These are phyloP conservation scores for Hyperoodon ampullatus DNA, from an alignment of 2,113 vertebrate genomes.

Conservation along the genomic window DNA sequence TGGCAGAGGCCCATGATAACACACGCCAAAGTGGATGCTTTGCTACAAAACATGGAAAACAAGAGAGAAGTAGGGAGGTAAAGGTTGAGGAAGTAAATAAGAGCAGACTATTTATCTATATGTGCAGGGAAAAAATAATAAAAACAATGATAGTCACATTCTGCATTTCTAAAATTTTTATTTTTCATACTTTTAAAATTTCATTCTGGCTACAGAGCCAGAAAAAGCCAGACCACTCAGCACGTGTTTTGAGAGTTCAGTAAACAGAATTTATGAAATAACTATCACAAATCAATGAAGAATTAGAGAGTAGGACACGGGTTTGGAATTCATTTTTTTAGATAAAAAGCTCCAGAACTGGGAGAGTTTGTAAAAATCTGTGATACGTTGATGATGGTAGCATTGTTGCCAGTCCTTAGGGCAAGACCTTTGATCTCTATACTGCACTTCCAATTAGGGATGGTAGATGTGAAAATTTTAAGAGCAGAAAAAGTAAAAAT, in stretches of 20 bases:
- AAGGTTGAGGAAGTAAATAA: not conserved
- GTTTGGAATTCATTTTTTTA: not conserved
- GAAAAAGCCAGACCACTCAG: not conserved
- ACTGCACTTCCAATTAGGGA: not conserved
- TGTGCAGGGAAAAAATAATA: not conserved
- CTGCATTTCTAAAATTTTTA: not conserved
- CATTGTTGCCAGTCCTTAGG: not conserved
- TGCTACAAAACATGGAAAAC: not conserved
- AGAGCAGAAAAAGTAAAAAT: not conserved
- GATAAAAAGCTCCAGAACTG: not conserved
- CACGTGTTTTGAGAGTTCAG: not conserved
- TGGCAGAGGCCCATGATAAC: not conserved
- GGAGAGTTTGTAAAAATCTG: not conserved
- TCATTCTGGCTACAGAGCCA: not conserved
- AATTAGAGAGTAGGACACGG: not conserved
- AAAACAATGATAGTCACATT: not conserved
- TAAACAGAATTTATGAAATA: not conserved
- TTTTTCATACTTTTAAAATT: not conserved
- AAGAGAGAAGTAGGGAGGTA: not conserved
- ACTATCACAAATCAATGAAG: not conserved
- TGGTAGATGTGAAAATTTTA: not conserved
- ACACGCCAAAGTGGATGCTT: not conserved
- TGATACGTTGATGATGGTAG: not conserved
- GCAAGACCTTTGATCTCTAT: not conserved
- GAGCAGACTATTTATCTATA: not conserved